These are phyloP conservation scores for Papilio elwesi DNA, from an alignment of 2,888 invertebrate genomes.

Conservation along the genomic window DNA sequence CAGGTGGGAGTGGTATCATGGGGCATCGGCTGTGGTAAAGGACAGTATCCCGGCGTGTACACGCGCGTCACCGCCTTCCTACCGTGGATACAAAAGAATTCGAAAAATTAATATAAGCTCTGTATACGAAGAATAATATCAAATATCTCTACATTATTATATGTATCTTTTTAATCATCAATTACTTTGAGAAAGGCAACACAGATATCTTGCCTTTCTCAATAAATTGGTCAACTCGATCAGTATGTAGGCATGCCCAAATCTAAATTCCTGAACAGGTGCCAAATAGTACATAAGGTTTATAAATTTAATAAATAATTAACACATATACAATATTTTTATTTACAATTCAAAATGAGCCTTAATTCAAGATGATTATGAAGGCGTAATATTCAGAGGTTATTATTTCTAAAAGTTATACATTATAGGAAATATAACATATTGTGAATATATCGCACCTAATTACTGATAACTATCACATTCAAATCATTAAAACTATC, in stretches of 20 bases:
- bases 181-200: slow-evolving; percentile 82
- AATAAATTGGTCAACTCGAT: slow-evolving; percentile 63
- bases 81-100: slow-evolving; percentile 94
- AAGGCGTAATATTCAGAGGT: not conserved
- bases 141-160: slow-evolving; percentile 15
- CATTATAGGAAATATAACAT: not conserved
- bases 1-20: slow-evolving; percentile 95
- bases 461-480: not conserved
- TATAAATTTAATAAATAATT: slow-evolving; percentile 34
- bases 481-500: too few species aligned
- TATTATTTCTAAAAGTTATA: slow-evolving; percentile 8
- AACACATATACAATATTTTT: slow-evolving; percentile 20
- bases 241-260: slow-evolving; percentile 31
- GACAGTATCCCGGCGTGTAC: slow-evolving; percentile 95
- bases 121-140: not conserved
- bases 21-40: slow-evolving; percentile 96
- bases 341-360: slow-evolving; percentile 27
- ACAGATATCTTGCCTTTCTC: slow-evolving; percentile 73
- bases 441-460: slow-evolving; percentile 1
- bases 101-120: slow-evolving; percentile 73
- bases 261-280: slow-evolving; percentile 53
- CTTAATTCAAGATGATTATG: not conserved
- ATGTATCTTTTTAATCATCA: slow-evolving; percentile 49
- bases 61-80: slow-evolving; percentile 92
- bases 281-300: slow-evolving; percentile 52